Conservation (phyloP, 2,888 invertebrate genomes). For the Drosophila neutralis region DNA sequence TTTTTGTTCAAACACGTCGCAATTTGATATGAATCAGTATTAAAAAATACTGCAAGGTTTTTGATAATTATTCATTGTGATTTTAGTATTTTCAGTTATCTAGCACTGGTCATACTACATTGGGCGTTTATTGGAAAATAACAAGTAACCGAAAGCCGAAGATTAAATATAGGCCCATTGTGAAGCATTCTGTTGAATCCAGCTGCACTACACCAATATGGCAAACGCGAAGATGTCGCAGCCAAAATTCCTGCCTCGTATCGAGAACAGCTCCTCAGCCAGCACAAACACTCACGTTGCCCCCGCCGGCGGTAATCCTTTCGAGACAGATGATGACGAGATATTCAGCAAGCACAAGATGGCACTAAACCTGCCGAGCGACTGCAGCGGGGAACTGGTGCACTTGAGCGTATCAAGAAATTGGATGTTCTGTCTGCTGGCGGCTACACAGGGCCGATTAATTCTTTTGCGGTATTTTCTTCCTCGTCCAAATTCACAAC, state of each 20-base stretch:
- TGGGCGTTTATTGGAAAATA: constrained; percentile 44
- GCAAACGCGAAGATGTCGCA: constrained; percentile 57
- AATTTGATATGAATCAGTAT: not conserved
- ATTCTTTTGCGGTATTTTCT: constrained; percentile 92
- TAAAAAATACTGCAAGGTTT: not conserved
- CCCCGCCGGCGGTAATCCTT: constrained; percentile 57
- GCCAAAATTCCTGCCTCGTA: constrained; percentile 75
- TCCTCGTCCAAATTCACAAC: constrained; percentile 89
- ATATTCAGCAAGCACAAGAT: constrained; percentile 95
- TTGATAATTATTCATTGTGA: not conserved
- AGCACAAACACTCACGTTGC: constrained; percentile 34
- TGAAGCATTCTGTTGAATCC: not conserved
- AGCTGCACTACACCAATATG: constrained; percentile 37
- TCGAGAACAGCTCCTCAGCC: constrained; percentile 25
- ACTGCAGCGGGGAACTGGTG: constrained; percentile 87
- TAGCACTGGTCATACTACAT: constrained; percentile 34
- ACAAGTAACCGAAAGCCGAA: constrained; percentile 4
- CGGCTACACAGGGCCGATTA: constrained; percentile 88
- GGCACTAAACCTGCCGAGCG: constrained; percentile 91
- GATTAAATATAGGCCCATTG: not conserved
- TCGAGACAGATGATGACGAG: constrained; percentile 87
- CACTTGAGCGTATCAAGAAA: constrained; percentile 93
- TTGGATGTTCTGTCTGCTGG: constrained; percentile 93
- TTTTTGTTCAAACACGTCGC: not conserved
- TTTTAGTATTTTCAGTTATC: constrained; percentile 24